Percentiles rank a stretch among this genome's conserved stretches.
Conservation (phyloP, 2,888 invertebrate genomes). For the Diarsia dahlii region DNA sequence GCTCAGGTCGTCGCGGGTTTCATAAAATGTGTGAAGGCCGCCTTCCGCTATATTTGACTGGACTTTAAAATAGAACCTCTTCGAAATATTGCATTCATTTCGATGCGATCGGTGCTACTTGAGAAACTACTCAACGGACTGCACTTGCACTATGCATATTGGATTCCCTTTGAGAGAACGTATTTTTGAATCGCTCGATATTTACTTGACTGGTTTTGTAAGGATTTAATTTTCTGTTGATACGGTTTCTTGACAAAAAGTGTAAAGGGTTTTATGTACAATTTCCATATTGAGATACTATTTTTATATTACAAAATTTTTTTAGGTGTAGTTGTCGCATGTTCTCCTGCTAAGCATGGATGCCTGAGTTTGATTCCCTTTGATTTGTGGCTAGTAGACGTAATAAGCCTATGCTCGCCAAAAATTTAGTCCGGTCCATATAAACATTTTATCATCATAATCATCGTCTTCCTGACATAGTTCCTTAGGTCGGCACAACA, state of each 20-base stretch:
- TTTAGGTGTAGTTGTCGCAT: too few species aligned
- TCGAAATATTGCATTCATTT: constrained; percentile 65
- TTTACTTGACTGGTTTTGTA: constrained; percentile 19
- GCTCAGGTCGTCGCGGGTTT: background rate
- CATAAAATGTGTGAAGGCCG: background rate
- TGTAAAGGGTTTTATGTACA: background rate
- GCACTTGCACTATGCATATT: constrained; percentile 51
- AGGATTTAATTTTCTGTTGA: background rate
- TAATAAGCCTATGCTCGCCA: too few species aligned
- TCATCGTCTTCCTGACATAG: too few species aligned
- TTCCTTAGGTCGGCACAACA: too few species aligned
- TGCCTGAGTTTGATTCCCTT: too few species aligned
- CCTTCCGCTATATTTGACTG: constrained; percentile 5
- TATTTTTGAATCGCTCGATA: constrained; percentile 45
- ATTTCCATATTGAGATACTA: too few species aligned
- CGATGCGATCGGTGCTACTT: constrained; percentile 57
- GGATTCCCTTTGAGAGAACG: constrained; percentile 45
- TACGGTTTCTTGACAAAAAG: background rate
- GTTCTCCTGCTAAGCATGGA: too few species aligned
- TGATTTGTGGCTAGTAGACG: too few species aligned
- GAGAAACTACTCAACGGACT: constrained; percentile 50
- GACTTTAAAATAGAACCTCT: constrained; percentile 12
- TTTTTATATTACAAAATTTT: too few species aligned
- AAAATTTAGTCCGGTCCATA: too few species aligned
- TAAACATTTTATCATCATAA: too few species aligned